Conservation (phyloP, 1,140 invertebrate genomes). For the Nephila pilipes region DNA sequence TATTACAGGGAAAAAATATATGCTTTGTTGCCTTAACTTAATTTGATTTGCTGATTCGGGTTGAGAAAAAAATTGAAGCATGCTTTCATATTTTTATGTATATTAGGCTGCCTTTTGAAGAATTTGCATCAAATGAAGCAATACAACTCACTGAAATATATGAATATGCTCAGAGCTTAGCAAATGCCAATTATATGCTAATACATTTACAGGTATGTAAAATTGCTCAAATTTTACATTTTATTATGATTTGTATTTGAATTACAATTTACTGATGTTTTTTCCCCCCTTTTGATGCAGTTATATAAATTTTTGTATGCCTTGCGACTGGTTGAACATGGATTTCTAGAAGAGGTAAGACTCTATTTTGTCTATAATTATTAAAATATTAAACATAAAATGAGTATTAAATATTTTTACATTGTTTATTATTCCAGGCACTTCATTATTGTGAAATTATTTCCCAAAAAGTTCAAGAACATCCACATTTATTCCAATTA, state of each 20-base stretch:
- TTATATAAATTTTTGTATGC: constrained; percentile 85
- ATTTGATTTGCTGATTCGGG: too few relatives aligned
- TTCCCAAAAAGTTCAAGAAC: constrained; percentile 84
- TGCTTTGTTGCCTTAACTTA: too few relatives aligned
- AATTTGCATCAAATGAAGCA: constrained; percentile 90
- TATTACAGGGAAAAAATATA: too few relatives aligned
- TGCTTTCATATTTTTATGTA: too few relatives aligned
- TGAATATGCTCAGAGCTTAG: constrained; percentile 92
- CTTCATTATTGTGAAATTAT: constrained; percentile 92
- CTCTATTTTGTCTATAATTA: background rate
- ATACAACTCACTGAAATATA: constrained; percentile 97
- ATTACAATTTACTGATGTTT: background rate
- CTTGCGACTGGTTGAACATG: constrained; percentile 89
- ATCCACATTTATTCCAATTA: constrained; percentile 82
- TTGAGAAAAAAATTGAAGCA: too few relatives aligned
- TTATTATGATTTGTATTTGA: background rate
- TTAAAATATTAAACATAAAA: background rate
- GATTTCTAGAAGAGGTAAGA: constrained; percentile 86
- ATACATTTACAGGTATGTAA: constrained; percentile 86
- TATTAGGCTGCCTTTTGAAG: constrained; percentile 81
- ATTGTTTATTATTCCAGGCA: constrained; percentile 80
- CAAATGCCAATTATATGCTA: constrained; percentile 88
- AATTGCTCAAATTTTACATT: background rate
- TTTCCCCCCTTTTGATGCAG: constrained; percentile 67
- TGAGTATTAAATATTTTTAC: background rate